Evolutionary conservation across 2,113 vertebrate species (phyloP), one percentile per base, ranked within the genome.

Genomic region (Sylvietta virens): DNA sequence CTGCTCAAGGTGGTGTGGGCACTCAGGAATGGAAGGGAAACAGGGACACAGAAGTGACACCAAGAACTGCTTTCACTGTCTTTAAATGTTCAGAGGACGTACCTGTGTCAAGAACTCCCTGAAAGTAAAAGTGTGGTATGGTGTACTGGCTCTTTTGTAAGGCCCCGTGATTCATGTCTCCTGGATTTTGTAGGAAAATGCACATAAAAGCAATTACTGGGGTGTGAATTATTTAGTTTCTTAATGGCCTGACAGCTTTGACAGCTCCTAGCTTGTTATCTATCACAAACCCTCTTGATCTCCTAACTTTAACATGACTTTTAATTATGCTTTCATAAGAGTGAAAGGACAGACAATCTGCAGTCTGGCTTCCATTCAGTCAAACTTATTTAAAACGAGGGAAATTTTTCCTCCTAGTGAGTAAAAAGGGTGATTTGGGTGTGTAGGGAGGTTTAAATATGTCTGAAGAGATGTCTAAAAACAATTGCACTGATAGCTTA

Each of bases 171-270:
- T 92, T 98, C 97, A 97, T 11, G 56, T 91, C 88, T 97, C 78
- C 92, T 93, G 95, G 74, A 94, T 94, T 96, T 94, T 95, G 80
- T 88, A 96, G 97, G 98, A 97, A 98, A 97, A 97, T 92, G 97
- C 97, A 97, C 96, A 97, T 96, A 97, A 97, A 98, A 97, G 96
- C 97, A 98, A 97, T 98, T 98, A 98, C 97, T 94, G 96, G 96
- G 96, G 96, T 98, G 97, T 98, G 97, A 98, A 97, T 98, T 98
- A 97, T 98, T 98, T 97, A 30, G 39, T 97, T 97, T 97, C 91
- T 97, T 97, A 97, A 97, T 97, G 87, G 87, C 91, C 96, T 97
- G 98, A 95, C 97, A 98, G 95, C 96, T 98, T 97, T 95, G 96
- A 98, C 97, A 98, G 95, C 91, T 96, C 95, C 90, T 96, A 95